Evolutionary conservation across 2,113 vertebrate species (phyloP), one percentile per base, ranked within the genome.

Genomic region (Lycaon pictus): DNA sequence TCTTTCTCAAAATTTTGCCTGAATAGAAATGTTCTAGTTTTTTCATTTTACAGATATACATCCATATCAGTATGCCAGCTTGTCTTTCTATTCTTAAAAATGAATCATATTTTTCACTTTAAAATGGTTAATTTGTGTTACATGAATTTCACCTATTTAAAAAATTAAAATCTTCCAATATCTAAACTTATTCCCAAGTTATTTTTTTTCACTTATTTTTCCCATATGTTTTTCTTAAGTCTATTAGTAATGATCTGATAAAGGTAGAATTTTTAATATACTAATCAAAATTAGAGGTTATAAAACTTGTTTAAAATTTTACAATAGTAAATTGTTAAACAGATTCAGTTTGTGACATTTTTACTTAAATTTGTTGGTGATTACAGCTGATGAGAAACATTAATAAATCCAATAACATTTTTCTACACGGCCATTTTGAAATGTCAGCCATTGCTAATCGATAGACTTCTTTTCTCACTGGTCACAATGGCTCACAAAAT

Each of bases 351-450:
- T 95, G 91, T 97, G 97, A 96, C 96, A 88, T 90, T 97, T 96
- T 95, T 96, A 92, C 62, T 82, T 60, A 84, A 74, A 92, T 95
- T 90, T 93, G 84, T 48, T 92, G 88, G 89, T 93, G 92, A 97
- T 98, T 97, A 95, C 76, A 98, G 89, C 82, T 89, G 82, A 98
- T 97, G 95, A 98, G 97, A 98, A 98, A 97, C 97, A 97, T 98
- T 98, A 95, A 97, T 95, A 96, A 97, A 98, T 92, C 90, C 92
- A 95, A 81, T 97, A 96, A 55, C 65, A 95, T 96, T 96, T 95
- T 95, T 65, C 95, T 76, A 65, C 93, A 56, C 3, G 16, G 93
- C 84, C 85, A 97, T 97, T 98, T 98, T 94, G 95, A 98, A 98
- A 98, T 83, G 94, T 96, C 97, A 98, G 96, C 95, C 62, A 97